phyloP scores from a whole-genome alignment of 1,140 invertebrate genomes.

The Drosophila ambigua region DNA sequence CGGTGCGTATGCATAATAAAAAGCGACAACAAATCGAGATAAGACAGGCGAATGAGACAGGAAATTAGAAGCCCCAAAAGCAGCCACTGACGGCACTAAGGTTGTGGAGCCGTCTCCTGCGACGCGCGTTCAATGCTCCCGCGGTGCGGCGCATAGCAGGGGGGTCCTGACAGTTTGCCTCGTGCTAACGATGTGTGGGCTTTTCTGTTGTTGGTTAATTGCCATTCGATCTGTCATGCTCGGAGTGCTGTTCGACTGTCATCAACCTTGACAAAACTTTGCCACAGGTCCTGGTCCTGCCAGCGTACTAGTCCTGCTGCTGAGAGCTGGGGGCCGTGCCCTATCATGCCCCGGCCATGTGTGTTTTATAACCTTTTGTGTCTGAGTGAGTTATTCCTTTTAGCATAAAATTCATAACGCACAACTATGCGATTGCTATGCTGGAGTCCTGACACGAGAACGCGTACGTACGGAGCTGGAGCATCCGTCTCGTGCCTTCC shows the following conservation, averaged over 20 bases:
- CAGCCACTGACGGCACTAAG: background rate
- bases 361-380: constrained; percentile 76
- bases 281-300: background rate
- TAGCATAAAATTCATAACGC: constrained; percentile 77
- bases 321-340: too few relatives aligned
- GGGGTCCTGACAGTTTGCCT: background rate
- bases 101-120: constrained; percentile 40
- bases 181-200: constrained; percentile 57
- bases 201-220: constrained; percentile 68
- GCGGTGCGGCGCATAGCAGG: background rate
- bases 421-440: constrained; percentile 40
- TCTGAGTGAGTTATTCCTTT: constrained; percentile 74
- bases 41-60: constrained; percentile 74
- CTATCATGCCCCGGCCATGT: constrained; percentile 14
- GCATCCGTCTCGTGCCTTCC: constrained; percentile 48
- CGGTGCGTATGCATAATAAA: constrained; percentile 79
- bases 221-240: constrained; percentile 69
- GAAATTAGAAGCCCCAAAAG: constrained; percentile 55
- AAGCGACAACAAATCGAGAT: constrained; percentile 68
- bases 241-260: constrained; percentile 48
- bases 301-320: background rate
- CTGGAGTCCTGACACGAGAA: too few relatives aligned
- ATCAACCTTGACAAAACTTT: constrained; percentile 62
- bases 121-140: constrained; percentile 50
- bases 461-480: constrained; percentile 5